These are phyloP conservation scores for Drosophila busckii DNA, from an alignment of 1,140 invertebrate genomes.

Conservation along the genomic window DNA sequence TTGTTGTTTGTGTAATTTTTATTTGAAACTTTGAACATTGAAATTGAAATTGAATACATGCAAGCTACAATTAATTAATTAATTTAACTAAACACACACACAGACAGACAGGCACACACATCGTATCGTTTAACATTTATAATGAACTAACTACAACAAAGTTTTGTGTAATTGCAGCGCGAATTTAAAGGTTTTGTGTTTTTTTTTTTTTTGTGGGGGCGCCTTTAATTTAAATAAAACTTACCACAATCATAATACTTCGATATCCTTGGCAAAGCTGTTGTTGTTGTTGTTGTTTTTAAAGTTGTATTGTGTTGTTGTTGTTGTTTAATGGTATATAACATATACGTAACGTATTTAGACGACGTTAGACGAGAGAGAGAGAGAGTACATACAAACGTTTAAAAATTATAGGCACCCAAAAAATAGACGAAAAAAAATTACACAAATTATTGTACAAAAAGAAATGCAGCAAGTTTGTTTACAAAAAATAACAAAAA, in stretches of 20 bases:
- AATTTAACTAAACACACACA: conserved; percentile 13
- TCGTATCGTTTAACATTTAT: too few species aligned
- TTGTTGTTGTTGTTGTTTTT: conserved; percentile 25
- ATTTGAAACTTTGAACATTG: too few species aligned
- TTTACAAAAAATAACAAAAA: too few species aligned
- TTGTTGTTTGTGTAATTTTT: too few species aligned
- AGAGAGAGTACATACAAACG: conserved; percentile 22
- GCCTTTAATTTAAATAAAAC: conserved; percentile 52
- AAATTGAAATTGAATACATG: too few species aligned
- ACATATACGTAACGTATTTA: background rate
- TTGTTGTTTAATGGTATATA: conserved; percentile 23
- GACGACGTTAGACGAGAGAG: conserved; percentile 3
- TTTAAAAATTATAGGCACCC: conserved; percentile 55
- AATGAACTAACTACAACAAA: too few species aligned
- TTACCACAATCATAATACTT: conserved; percentile 85
- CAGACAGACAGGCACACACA: conserved; percentile 17
- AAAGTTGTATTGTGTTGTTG: conserved; percentile 31
- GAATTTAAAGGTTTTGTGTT: background rate
- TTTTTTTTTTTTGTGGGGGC: background rate
- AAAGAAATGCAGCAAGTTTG: too few species aligned
- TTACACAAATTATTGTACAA: conserved; percentile 48
- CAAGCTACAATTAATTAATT: too few species aligned
- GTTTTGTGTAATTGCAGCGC: conserved; percentile 3
- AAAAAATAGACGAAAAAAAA: conserved; percentile 66
- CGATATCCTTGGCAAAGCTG: conserved; percentile 83